A percentile compares a stretch with the other conserved stretches of the same genome.
These are phyloP conservation scores for Macrobrachium nipponense DNA, from an alignment of 1,140 invertebrate genomes.

Conservation along the genomic window DNA sequence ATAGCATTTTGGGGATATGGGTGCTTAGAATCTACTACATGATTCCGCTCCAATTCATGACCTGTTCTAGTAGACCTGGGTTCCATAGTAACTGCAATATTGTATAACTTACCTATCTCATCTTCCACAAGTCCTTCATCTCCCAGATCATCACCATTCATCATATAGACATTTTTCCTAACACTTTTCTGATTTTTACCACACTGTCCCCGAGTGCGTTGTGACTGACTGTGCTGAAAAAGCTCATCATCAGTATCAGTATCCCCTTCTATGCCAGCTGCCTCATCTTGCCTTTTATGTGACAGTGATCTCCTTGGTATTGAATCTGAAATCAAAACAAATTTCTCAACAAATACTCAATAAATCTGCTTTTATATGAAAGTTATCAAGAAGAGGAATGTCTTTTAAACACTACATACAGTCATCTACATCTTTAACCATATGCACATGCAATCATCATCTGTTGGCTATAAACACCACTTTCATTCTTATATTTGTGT, in stretches of 20 bases:
- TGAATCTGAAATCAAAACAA: background rate
- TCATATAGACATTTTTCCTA: slow-evolving; percentile 44
- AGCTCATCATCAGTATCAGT: slow-evolving; percentile 57
- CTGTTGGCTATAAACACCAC: no score
- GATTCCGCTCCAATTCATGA: no score
- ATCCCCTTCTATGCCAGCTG: slow-evolving; percentile 39
- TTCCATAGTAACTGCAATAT: background rate
- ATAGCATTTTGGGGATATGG: no score
- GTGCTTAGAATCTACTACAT: no score
- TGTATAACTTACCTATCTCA: slow-evolving; percentile 6
- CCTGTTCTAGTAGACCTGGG: no score
- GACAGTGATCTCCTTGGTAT: background rate
- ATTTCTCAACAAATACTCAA: background rate
- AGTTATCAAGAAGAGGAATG: no score
- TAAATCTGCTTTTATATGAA: no score
- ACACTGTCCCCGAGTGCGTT: slow-evolving; percentile 30
- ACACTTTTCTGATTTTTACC: slow-evolving; percentile 11
- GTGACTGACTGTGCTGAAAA: slow-evolving; percentile 33
- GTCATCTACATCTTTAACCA: no score
- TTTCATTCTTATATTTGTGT: no score
- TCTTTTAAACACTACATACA: no score
- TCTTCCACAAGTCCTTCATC: slow-evolving; percentile 25
- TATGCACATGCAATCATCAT: no score
- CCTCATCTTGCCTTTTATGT: slow-evolving; percentile 27
- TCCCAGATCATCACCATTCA: slow-evolving; percentile 48